Evolutionary conservation across 2,113 vertebrate genomes (phyloP).

Genomic region (Crotalus tigris): DNA sequence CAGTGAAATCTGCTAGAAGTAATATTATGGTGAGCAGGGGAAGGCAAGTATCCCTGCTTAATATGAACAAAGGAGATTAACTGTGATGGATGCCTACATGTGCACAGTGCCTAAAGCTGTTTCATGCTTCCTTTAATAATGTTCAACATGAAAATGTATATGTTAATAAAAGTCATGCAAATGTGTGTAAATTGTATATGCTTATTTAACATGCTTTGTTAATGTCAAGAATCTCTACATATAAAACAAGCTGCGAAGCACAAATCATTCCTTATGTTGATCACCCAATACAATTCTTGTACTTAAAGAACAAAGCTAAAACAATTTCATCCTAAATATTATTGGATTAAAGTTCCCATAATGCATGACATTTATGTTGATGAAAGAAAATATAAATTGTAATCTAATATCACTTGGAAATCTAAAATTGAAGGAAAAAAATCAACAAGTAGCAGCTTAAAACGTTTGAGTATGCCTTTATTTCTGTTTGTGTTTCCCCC

Average conservation of each 20-base stretch:
- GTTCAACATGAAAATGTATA: neutral
- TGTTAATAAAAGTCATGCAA: neutral
- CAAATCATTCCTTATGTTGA: neutral
- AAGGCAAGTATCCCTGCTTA: neutral
- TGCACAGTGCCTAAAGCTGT: neutral
- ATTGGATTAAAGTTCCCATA: neutral
- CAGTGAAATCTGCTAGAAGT: neutral
- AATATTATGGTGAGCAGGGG: neutral
- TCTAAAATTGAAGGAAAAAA: neutral
- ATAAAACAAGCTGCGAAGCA: neutral
- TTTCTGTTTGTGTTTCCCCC: neutral
- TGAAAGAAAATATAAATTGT: neutral
- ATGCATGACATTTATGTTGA: neutral
- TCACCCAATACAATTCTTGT: neutral
- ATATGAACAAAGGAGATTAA: neutral
- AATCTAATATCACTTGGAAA: neutral
- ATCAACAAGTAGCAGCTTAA: neutral
- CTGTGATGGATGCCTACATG: neutral
- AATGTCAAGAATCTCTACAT: neutral
- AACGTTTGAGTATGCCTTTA: neutral
- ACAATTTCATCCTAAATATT: neutral
- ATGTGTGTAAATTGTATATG: neutral
- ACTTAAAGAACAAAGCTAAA: neutral
- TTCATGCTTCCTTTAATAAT: neutral
- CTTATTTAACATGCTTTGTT: neutral